Base-by-base conservation (phyloP, 1,140 invertebrate genomes). In the Brachionus paranguensis region DNA sequence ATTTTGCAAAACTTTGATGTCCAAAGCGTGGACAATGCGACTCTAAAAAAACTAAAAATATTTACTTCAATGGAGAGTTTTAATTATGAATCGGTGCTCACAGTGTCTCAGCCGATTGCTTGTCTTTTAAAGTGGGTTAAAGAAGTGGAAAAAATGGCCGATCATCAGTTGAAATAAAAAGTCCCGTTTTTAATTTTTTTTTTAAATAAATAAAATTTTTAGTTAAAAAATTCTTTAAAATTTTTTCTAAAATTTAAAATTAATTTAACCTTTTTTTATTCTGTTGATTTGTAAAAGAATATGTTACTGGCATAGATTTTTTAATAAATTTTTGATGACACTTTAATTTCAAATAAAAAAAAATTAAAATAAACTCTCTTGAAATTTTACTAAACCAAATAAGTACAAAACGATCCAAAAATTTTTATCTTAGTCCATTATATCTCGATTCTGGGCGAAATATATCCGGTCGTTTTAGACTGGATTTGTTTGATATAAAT, bases 41-140 rank as follows among this genome's bases (percentile, higher is more conserved):
- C 43, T 27, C 29, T 76, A 27, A 76, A 50, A 76, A 76, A 76
- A n/a, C 43, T 76, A 1, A 50, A 50, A 76, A 76, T 76, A 50
- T 50, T 50, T 4, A 76, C 72, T 11, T 20, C 17, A 27, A 76
- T 50, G 72, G 72, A 76, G n/a, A 50, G 27, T 29, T 76, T 50
- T 76, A 33, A 76, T 1, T 76, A 76, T 50, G 72, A 76, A 50
- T 76, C 20, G 27, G 72, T 50, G 14, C 8, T 10, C 1, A 29
- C 47, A 29, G 2, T 47, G 20, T 76, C 72, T 10, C 45, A 47
- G 20, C 72, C 45, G 47, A 50, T 76, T 50, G 72, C 43, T 76
- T 50, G 43, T 14, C 27, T 76, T 12, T 33, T 76, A 10, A 53
- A 76, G 43, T 76, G 72, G 72, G 72, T 76, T n/a, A 76, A 76